These are phyloP conservation scores for Galerucella pusilla DNA, from an alignment of 2,888 invertebrate species.

Conservation along the genomic window DNA sequence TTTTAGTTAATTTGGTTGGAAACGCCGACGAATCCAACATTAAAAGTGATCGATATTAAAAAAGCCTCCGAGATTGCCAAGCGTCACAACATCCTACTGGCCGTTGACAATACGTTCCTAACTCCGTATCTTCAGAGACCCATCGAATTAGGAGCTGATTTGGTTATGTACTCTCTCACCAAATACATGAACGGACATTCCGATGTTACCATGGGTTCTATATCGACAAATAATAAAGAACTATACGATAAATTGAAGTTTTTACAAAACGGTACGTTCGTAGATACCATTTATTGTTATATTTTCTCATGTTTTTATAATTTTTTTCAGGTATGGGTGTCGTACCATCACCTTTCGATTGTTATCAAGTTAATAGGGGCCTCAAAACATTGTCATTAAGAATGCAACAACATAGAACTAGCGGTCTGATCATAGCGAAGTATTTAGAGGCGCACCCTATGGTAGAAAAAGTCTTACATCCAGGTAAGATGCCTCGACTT, in stretches of 20 bases:
- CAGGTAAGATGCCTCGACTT: slow-evolving; percentile 59
- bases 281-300: slow-evolving; percentile 12
- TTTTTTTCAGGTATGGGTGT: slow-evolving; percentile 80
- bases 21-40: slow-evolving; percentile 93
- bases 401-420: slow-evolving; percentile 90
- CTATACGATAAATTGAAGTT: slow-evolving; percentile 80
- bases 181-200: slow-evolving; percentile 99
- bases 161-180: slow-evolving; percentile 91
- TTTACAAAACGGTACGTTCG: slow-evolving; percentile 82
- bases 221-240: slow-evolving; percentile 78
- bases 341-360: slow-evolving; percentile 97
- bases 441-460: slow-evolving; percentile 84
- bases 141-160: slow-evolving; percentile 89
- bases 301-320: slow-evolving; percentile 7
- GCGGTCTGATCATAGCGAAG: slow-evolving; percentile 80
- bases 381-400: slow-evolving; percentile 92
- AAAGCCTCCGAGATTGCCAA: slow-evolving; percentile 75
- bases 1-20: slow-evolving; percentile 90
- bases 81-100: slow-evolving; percentile 73
- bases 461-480: slow-evolving; percentile 85
- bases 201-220: slow-evolving; percentile 96
- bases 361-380: slow-evolving; percentile 91
- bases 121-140: slow-evolving; percentile 93
- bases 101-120: slow-evolving; percentile 95
- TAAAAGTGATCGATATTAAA: slow-evolving; percentile 90